Conservation (phyloP, 2,888 invertebrate species). For the Lasioglossum oenotherae region DNA sequence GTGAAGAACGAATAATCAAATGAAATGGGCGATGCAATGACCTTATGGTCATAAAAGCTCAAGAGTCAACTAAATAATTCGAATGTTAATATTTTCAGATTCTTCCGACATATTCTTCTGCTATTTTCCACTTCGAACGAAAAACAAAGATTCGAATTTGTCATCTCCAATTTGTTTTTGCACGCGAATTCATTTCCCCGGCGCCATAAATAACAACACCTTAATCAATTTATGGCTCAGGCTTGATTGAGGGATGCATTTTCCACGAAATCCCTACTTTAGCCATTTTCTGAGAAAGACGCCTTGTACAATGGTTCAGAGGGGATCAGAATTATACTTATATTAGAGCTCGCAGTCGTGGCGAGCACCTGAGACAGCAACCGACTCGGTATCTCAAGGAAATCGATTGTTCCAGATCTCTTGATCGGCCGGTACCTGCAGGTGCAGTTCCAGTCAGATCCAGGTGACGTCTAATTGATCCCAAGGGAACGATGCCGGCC, state of each 20-base stretch:
- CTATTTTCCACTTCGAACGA: too few species aligned
- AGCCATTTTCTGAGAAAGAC: not conserved
- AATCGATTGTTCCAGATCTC: slow-evolving; percentile 39
- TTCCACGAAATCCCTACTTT: not conserved
- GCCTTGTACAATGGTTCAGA: not conserved
- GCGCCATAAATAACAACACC: not conserved
- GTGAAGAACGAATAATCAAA: too few species aligned
- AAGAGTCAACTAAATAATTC: too few species aligned
- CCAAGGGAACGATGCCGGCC: slow-evolving; percentile 48
- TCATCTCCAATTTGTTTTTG: not conserved
- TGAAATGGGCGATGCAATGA: too few species aligned
- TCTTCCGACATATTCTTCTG: too few species aligned
- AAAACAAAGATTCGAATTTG: too few species aligned
- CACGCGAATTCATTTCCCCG: not conserved
- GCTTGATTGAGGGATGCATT: not conserved
- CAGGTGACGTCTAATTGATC: slow-evolving; percentile 64
- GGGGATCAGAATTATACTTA: not conserved
- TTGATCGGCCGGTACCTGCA: slow-evolving; percentile 18
- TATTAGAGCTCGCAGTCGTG: not conserved
- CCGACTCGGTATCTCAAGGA: slow-evolving; percentile 16
- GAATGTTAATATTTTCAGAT: too few species aligned
- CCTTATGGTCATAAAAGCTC: too few species aligned
- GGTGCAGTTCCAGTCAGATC: slow-evolving; percentile 28
- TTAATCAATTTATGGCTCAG: not conserved
- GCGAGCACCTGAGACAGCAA: slow-evolving; percentile 2